Base-by-base conservation (phyloP, 2,888 invertebrate species). In the Cryptus viduatorius region DNA sequence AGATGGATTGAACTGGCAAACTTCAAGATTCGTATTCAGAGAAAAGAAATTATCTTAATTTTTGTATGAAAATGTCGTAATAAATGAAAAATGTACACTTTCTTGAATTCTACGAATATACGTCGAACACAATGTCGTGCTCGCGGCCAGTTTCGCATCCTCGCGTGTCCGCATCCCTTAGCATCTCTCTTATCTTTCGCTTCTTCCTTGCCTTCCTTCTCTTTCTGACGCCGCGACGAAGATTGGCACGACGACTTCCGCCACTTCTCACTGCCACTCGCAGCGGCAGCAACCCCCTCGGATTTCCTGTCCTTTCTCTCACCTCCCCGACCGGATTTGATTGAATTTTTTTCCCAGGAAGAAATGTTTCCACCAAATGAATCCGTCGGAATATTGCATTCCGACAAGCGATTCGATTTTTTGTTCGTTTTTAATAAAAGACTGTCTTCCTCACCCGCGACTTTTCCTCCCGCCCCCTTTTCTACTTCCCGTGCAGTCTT, bases 381-480 rank as follows among this genome's bases (percentile, higher is more conserved):
- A 93, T 93, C 91, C 93, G 93, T 93, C 93, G 93, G 93, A 93
- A 93, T 93, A 93, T 93, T 93, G 93, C 93, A 93, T 93, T 93
- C 93, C 93, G 91, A 92, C 92, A 92, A 92, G 91, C 89, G 87
- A 89, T 93, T 90, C 92, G 91, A 91, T 93, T 93, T 92, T 92
- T 93, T 83, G 68, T 79, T 83, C 92, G 90, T 93, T 93, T 93
- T 93, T 93, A 93, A 93, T 93, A 93, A 93, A 93, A 92, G 91
- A 90, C 88, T 89, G 90, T 53, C 71, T 88, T 88, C 85, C 86
- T 83, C 85, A 86, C 88, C 87, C 1, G 1, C 12, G 19, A 1
- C 56, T 10, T 31, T 4, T 5, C 19, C 1, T 5, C 19, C 1
- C 37, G 89, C 7, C 61, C 5, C n/a, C 14, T 82, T 79, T 80